Conservation (phyloP, 2,797 vertebrate genomes). For the Tapera naevia region DNA sequence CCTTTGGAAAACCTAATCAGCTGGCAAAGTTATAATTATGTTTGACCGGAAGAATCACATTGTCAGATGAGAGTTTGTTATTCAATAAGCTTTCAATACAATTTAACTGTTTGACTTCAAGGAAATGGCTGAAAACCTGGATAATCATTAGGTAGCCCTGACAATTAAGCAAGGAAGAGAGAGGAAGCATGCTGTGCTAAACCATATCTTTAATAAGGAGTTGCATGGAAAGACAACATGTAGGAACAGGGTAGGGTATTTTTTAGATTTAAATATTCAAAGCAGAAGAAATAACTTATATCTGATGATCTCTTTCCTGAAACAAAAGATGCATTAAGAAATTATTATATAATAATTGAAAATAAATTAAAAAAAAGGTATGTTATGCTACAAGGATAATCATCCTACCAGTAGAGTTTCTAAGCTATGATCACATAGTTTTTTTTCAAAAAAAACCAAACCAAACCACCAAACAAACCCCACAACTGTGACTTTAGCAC, state of each 20-base stretch:
- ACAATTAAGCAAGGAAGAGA: neutral
- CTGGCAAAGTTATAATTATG: neutral
- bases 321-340: neutral
- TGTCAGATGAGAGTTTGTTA: neutral
- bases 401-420: neutral
- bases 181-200: neutral
- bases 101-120: neutral
- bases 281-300: neutral
- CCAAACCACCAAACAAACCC: too few species aligned
- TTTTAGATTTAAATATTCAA: neutral
- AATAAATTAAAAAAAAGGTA: neutral
- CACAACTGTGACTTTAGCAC: neutral
- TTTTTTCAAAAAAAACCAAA: neutral
- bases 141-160: neutral
- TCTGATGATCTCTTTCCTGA: neutral
- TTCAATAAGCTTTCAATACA: neutral
- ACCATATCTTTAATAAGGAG: neutral
- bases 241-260: rapidly evolving
- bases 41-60: neutral
- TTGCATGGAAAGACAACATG: neutral
- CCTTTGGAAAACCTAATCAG: too few species aligned
- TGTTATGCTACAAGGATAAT: neutral
- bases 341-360: neutral
- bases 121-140: neutral
- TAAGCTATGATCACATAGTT: neutral